Evolutionary conservation across 1,140 invertebrate genomes (phyloP).

Genomic region (Caerostris darwini): DNA sequence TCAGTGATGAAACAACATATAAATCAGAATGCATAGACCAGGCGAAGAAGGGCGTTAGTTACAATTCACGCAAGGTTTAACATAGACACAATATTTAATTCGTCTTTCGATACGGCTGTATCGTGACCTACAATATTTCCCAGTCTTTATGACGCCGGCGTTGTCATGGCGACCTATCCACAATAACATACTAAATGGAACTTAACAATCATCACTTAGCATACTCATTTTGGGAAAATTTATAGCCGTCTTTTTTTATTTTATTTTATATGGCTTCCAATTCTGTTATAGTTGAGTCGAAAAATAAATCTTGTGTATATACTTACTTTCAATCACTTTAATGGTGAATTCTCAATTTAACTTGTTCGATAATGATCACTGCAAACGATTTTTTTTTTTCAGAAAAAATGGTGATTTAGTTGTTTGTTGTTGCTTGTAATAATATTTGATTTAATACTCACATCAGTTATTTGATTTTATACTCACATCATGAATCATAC

Average conservation of each 20-base stretch:
- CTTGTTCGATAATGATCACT: no score
- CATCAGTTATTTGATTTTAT: no score
- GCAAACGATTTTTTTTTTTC: no score
- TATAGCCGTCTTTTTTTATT: neutral
- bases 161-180: conserved; percentile 44
- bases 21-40: neutral
- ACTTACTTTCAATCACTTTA: conserved; percentile 4
- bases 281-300: neutral
- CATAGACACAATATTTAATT: conserved; percentile 33
- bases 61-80: conserved; percentile 18
- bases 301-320: neutral
- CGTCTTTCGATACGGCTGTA: conserved; percentile 3
- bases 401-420: no score
- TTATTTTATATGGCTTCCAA: neutral
- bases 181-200: conserved; percentile 53
- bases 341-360: neutral
- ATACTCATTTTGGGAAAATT: conserved; percentile 30
- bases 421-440: no score
- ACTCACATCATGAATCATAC: no score
- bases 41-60: conserved; percentile 24
- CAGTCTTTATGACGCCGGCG: conserved; percentile 53
- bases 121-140: conserved; percentile 32
- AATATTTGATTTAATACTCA: no score
- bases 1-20: neutral
- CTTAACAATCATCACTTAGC: conserved; percentile 50